phyloP scores from a whole-genome alignment of 1,140 invertebrate species.

The Meloidogyne hapla region DNA sequence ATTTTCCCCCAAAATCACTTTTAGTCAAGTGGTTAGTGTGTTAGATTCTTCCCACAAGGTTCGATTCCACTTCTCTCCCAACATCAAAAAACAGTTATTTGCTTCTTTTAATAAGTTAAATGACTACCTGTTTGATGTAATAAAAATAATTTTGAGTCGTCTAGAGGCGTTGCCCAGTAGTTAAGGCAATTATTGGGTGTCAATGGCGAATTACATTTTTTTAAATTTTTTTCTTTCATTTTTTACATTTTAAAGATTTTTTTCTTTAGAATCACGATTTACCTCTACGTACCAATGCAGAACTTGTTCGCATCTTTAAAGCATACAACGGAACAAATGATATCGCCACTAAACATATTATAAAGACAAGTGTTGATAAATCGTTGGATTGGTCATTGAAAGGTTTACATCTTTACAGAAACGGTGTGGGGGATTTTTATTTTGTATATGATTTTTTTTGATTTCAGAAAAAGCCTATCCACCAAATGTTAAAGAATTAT shows the following conservation, averaged over 20 bases:
- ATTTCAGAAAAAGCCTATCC: constrained; percentile 6
- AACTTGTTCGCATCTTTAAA: constrained; percentile 39
- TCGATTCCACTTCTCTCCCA: neutral
- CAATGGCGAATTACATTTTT: neutral
- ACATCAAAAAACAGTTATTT: constrained; percentile 1
- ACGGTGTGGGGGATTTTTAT: constrained; percentile 24
- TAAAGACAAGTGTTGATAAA: neutral
- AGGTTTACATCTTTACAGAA: constrained; percentile 35
- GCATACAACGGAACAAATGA: constrained; percentile 41
- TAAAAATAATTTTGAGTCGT: neutral
- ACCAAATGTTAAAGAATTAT: constrained; percentile 4
- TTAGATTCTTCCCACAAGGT: neutral
- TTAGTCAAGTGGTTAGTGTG: neutral
- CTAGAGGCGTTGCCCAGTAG: neutral
- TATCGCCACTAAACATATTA: constrained; percentile 29
- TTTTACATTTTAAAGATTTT: neutral
- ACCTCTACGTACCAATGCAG: constrained; percentile 42
- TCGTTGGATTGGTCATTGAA: constrained; percentile 42
- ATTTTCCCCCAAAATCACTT: neutral
- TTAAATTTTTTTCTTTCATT: too few relatives aligned
- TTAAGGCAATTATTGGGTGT: neutral
- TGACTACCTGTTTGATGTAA: neutral
- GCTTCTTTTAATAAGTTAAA: neutral
- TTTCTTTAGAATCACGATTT: constrained; percentile 45
- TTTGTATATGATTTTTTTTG: neutral